These are phyloP conservation scores for Leucozona laternaria DNA, from an alignment of 2,888 invertebrate species.

Conservation along the genomic window DNA sequence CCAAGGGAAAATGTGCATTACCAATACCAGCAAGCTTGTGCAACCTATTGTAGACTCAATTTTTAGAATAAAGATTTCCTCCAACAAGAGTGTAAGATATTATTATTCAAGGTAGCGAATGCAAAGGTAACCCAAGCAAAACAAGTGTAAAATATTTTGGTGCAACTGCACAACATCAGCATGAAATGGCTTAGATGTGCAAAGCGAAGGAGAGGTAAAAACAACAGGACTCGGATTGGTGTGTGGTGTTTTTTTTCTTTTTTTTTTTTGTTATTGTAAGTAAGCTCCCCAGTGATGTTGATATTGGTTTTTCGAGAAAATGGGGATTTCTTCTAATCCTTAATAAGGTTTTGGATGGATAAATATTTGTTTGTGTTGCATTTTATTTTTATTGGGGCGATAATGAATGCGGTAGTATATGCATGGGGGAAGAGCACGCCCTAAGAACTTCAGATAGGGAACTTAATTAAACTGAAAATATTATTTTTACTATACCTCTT, in stretches of 20 bases:
- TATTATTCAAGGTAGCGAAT: constrained; percentile 63
- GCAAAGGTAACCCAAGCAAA: constrained; percentile 56
- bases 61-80: background rate
- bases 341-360: constrained; percentile 46
- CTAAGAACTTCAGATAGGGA: constrained; percentile 23
- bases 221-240: constrained; percentile 23
- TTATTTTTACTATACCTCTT: background rate
- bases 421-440: constrained; percentile 8
- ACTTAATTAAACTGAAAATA: constrained; percentile 46
- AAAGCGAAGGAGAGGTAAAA: constrained; percentile 1
- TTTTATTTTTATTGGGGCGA: constrained; percentile 45
- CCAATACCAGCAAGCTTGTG: background rate
- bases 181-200: constrained; percentile 54
- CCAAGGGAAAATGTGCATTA: background rate
- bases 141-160: constrained; percentile 56
- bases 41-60: background rate
- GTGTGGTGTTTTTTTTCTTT: constrained; percentile 14
- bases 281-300: constrained; percentile 13
- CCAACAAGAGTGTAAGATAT: constrained; percentile 41
- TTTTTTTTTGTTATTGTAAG: constrained; percentile 11
- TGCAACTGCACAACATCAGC: constrained; percentile 55
- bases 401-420: background rate
- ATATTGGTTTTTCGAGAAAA: constrained; percentile 32
- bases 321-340: constrained; percentile 38
- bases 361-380: constrained; percentile 20